Conservation (phyloP, 1,140 invertebrate genomes). For the Drosophila obscura region DNA sequence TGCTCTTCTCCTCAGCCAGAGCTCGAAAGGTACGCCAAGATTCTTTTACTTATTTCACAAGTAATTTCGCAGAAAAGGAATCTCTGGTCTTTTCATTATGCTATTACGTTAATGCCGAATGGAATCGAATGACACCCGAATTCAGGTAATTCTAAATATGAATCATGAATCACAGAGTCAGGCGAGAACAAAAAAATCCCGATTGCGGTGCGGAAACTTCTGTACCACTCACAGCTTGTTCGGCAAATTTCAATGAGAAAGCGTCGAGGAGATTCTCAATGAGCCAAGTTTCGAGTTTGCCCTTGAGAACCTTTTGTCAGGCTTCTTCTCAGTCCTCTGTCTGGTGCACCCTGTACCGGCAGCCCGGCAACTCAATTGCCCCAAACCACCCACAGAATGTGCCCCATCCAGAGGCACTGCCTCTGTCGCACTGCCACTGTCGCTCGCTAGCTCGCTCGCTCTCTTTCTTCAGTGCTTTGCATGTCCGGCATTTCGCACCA, state of each 20-base stretch:
- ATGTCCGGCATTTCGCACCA: constrained; percentile 81
- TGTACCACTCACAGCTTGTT: constrained; percentile 11
- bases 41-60: too few species aligned
- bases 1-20: too few species aligned
- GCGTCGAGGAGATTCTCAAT: constrained; percentile 21
- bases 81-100: constrained; percentile 2
- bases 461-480: constrained; percentile 40
- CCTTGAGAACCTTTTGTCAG: constrained; percentile 17
- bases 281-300: constrained; percentile 10
- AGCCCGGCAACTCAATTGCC: constrained; percentile 40
- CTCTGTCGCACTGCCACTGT: constrained; percentile 7
- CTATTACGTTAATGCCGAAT: constrained; percentile 32
- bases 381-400: constrained; percentile 30
- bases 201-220: constrained; percentile 29
- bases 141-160: constrained; percentile 45
- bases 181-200: constrained; percentile 21
- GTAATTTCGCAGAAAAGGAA: not conserved
- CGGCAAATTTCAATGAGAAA: constrained; percentile 14
- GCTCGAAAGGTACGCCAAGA: too few species aligned
- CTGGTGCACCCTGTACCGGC: constrained; percentile 41
- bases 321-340: too few species aligned
- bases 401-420: constrained; percentile 19
- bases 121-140: constrained; percentile 39
- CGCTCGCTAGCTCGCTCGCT: not conserved
- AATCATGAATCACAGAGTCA: constrained; percentile 26